Evolutionary conservation across 2,888 invertebrate genomes (phyloP), one percentile per base, ranked within the genome.

Genomic region (Lutraria lutraria): DNA sequence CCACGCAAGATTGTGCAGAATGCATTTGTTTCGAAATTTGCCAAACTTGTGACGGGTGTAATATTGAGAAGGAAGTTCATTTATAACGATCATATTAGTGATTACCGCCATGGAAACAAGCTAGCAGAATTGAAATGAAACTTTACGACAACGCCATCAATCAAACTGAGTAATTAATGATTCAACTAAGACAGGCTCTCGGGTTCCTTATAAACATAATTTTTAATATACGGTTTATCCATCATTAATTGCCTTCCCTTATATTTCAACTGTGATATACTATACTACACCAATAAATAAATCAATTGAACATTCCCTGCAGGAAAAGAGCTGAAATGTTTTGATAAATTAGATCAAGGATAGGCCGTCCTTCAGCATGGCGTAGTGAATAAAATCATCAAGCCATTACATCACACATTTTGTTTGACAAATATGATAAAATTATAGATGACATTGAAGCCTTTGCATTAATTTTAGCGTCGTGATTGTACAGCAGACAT

Each of bases 1-100:
- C 84, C 88, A 88, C 82, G 85, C 56, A 29, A 80, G 81, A 29
- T 43, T 68, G 60, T 86, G 53, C 81, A 81, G 52, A 60, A 85
- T 85, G 81, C 52, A 81, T 81, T 52, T 31, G 31, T 84, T 60
- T 85, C 54, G 56, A 80, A 85, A 85, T 85, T 85, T 85, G 85
- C 85, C 85, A 85, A 85, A 79, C 43, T 79, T 85, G 85, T 85
- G 34, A 56, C 79, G 80, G 29, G 79, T 56, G 79, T 85, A 56
- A 79, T 80, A 54, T 85, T 79, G 85, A 79, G 56, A 80, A 76
- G 60, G 85, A 85, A 80, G 56, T 60, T 76, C 80, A 85, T 85
- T 85, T 56, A 85, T 76, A 76, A 76, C 19, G 76, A 76, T 76
- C 76, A 76, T 16, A 76, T 76, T 76, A 76, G 31, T 76, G 76